Base-by-base conservation (phyloP, 2,113 vertebrate genomes). In the Polypterus senegalus region DNA sequence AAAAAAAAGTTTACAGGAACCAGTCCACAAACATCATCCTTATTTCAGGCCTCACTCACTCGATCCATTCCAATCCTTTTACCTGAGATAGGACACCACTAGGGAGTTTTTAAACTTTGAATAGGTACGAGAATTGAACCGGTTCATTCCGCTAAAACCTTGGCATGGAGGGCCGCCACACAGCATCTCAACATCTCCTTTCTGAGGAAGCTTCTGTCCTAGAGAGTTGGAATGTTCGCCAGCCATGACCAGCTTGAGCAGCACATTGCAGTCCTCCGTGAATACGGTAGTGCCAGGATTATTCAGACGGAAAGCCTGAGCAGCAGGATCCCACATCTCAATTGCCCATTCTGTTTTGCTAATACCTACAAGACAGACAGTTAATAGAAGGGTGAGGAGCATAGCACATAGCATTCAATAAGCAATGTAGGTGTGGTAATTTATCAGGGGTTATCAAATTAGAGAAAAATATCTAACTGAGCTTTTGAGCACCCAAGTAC, bases 71-170 rank as follows among this genome's bases (percentile, higher is more conserved):
- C 2, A 51, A 51, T 51, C 9, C 49, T 9, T 51, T 70, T 61
- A 97, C 95, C 92, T 97, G 74, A 97, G 88, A 74, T 97, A 98
- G 3, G 95, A 97, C 44, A 97, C 95, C 64, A 98, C 95, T 4
- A 98, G 73, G 0, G 93, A 98, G 74, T 98, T 98, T 78, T 98
- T 98, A 81, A 98, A 98, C 69, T 93, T 94, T 3, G 95, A 98
- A 66, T 98, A 98, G 5, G 95, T 98, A 45, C 94, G 88, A 0
- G 95, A 98, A 70, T 98, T 98, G 82, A 98, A 98, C 71, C 95
- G 90, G 81, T 98, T 98, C 95, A 98, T 98, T 47, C 95, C 95
- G 0, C 93, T 97, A 77, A 98, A 98, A 44, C 95, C 95, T 74
- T 98, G 95, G 79, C 95, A 98, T 0, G 95, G 95, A 0, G 94